Evolutionary conservation across 2,888 invertebrate species (phyloP).

Genomic region (Philereme vetulata): DNA sequence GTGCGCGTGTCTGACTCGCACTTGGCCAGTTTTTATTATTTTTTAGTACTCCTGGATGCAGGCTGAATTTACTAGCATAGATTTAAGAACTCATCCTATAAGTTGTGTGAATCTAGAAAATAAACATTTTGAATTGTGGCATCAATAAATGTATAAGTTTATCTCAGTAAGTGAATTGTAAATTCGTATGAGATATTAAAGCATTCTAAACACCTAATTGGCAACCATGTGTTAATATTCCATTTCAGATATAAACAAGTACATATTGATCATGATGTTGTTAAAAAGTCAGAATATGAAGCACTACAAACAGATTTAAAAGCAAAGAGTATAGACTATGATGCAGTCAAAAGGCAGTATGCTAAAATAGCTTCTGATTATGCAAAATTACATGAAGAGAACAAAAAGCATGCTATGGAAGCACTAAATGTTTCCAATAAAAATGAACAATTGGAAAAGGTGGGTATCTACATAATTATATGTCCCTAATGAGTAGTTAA

Average conservation of each 20-base stretch:
- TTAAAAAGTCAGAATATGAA: slow-evolving; percentile 10
- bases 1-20: too few species aligned
- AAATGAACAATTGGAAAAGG: slow-evolving; percentile 9
- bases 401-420: slow-evolving; percentile 11
- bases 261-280: background rate
- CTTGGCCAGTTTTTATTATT: too few species aligned
- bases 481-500: too few species aligned
- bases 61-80: too few species aligned
- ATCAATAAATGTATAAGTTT: too few species aligned
- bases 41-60: too few species aligned
- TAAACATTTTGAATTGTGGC: too few species aligned
- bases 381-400: slow-evolving; percentile 8
- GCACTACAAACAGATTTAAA: slow-evolving; percentile 5
- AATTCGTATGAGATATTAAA: too few species aligned
- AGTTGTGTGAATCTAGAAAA: too few species aligned
- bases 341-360: slow-evolving; percentile 14
- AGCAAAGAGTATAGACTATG: slow-evolving; percentile 11
- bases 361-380: slow-evolving; percentile 19
- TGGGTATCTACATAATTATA: background rate
- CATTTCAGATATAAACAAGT: slow-evolving; percentile 6
- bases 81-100: too few species aligned
- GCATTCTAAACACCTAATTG: too few species aligned
- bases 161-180: too few species aligned
- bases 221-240: background rate
- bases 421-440: background rate